Evolutionary conservation across 2,888 invertebrate genomes (phyloP), one percentile per base, ranked within the genome.

Genomic region (Ichneumoninae sp.): DNA sequence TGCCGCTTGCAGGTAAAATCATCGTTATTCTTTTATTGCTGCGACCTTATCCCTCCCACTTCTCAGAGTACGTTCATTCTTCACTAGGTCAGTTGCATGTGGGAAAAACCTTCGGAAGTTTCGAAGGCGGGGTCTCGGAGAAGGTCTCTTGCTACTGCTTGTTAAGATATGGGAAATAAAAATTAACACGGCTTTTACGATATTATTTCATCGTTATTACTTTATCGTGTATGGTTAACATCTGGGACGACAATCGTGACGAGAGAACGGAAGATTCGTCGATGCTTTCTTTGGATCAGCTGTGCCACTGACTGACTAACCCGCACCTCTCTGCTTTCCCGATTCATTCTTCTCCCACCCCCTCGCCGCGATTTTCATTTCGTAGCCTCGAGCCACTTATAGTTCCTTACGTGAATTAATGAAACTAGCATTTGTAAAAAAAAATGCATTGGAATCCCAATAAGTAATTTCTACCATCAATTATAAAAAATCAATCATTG

Each of bases 251-350:
- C 16, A 30, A 6, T 62, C 62, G n/a, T 30, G 30, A 22, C 36
- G 19, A 13, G 19, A 26, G 57, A 54, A 57, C 71, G 66, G 54
- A 22, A 62, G 22, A 26, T 30, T 68, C 33, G 8, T 26, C 5
- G 36, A 60, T 40, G 57, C 68, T 71, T 60, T 75, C 71, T 71
- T 76, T 36, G 70, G 54, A 76, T 83, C 83, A 83, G 83, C 76
- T 83, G 83, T 75, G 66, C 71, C 47, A 65, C 65, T 76, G 75
- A 72, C 70, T 75, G 74, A 83, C 83, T 79, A 80, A 80, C 79
- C 79, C 70, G 19, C 71, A 75, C 50, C 36, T 57, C 44, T 44
- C 44, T 44, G 50, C 22, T 52, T 68, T 57, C 70, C 57, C 47
- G 54, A 69, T 57, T 69, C 77, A 44, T 57, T 57, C 65, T 36